Evolutionary conservation across 2,888 invertebrate genomes (phyloP).

Genomic region (Notocelia uddmanniana): DNA sequence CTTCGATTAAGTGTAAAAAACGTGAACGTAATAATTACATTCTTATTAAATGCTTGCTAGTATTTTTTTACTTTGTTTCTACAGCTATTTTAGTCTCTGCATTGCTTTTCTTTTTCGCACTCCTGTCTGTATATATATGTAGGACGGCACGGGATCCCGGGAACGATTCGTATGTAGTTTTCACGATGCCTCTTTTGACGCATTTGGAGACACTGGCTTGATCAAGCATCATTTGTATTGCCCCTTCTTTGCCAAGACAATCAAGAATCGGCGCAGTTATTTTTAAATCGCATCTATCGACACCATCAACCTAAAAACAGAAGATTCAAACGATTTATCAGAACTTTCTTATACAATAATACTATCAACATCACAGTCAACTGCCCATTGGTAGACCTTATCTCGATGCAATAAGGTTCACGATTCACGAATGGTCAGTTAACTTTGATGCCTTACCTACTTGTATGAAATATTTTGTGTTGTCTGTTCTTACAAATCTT

Average conservation of each 20-base stretch:
- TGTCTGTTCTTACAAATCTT: no score
- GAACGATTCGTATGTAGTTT: constrained; percentile 72
- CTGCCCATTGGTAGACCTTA: no score
- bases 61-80: constrained; percentile 10
- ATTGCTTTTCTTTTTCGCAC: constrained; percentile 51
- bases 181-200: constrained; percentile 65
- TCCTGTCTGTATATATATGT: constrained; percentile 69
- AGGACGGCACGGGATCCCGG: constrained; percentile 78
- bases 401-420: no score
- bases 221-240: constrained; percentile 70
- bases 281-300: constrained; percentile 75
- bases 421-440: no score
- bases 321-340: background rate
- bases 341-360: background rate
- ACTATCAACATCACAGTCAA: no score
- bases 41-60: background rate
- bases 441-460: no score
- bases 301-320: constrained; percentile 78
- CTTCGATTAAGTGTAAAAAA: background rate
- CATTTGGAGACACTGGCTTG: constrained; percentile 67
- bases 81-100: constrained; percentile 38
- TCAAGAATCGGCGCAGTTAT: constrained; percentile 67
- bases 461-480: no score
- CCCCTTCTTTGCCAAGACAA: constrained; percentile 66
- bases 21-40: background rate